Percentiles rank a stretch among this genome's conserved stretches.
Evolutionary conservation across 2,888 invertebrate species (phyloP).

Genomic region (Lithophane ornitopus): DNA sequence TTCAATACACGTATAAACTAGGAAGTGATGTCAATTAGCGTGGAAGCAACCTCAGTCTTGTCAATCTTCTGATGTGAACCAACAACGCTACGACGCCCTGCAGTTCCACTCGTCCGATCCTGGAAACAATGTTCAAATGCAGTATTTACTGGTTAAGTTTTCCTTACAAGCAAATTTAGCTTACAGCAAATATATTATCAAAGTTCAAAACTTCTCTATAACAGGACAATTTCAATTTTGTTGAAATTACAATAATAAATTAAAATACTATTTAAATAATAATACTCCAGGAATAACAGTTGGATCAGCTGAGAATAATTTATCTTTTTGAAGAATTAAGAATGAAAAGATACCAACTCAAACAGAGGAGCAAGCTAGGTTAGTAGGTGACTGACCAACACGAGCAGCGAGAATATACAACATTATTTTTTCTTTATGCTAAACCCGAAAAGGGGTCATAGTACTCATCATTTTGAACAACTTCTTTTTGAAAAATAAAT

Average conservation of each 20-base stretch:
- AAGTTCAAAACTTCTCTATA: neutral
- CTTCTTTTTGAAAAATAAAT: too few relatives aligned
- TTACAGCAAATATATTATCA: neutral
- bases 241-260: neutral
- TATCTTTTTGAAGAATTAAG: neutral
- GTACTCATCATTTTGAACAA: too few relatives aligned
- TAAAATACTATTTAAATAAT: neutral
- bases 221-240: neutral
- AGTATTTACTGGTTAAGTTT: conserved; percentile 53
- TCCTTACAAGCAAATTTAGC: neutral
- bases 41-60: conserved; percentile 90
- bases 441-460: too few relatives aligned
- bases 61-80: conserved; percentile 86
- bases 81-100: conserved; percentile 80
- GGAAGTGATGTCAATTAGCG: conserved; percentile 82
- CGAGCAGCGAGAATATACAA: neutral
- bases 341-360: neutral
- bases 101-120: conserved; percentile 75
- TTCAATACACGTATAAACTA: conserved; percentile 84
- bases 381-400: neutral
- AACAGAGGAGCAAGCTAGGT: conserved; percentile 1
- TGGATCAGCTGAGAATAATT: neutral
- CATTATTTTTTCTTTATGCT: too few relatives aligned
- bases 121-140: conserved; percentile 70
- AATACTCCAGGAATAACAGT: neutral